Evolutionary conservation across 2,113 vertebrate species (phyloP).

Genomic region (Perca flavescens): DNA sequence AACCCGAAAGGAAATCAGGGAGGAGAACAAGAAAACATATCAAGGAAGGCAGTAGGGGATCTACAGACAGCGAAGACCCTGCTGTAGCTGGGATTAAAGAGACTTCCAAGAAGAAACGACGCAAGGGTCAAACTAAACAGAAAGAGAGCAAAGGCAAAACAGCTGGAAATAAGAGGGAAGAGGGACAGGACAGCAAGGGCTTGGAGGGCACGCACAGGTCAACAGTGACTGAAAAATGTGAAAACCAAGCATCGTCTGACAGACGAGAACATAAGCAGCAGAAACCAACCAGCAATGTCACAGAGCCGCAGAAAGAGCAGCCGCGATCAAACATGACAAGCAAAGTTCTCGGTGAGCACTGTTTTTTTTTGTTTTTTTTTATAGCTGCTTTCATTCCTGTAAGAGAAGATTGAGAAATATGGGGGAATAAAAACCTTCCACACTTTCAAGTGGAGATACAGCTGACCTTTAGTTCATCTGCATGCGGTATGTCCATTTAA

Average conservation of each 20-base stretch:
- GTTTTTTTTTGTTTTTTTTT: not conserved
- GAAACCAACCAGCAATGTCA: constrained; percentile 11
- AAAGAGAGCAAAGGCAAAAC: constrained; percentile 53
- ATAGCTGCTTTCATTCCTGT: constrained; percentile 6
- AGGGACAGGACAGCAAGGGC: constrained; percentile 31
- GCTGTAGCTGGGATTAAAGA: constrained; percentile 47
- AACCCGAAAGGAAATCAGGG: constrained; percentile 63
- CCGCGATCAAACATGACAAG: constrained; percentile 19
- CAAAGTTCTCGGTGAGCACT: constrained; percentile 61
- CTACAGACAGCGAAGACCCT: constrained; percentile 79
- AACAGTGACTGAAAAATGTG: constrained; percentile 28
- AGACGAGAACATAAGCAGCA: constrained; percentile 10
- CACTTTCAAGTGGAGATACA: constrained; percentile 1
- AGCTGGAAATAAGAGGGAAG: constrained; percentile 34
- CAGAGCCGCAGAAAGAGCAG: constrained; percentile 17
- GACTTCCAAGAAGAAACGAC: constrained; percentile 64
- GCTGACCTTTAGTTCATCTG: constrained; percentile 34
- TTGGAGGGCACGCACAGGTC: constrained; percentile 28
- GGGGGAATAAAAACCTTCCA: not conserved
- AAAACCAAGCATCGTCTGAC: constrained; percentile 12
- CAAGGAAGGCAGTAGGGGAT: constrained; percentile 54
- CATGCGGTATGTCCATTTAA: constrained; percentile 57
- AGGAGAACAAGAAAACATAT: constrained; percentile 62
- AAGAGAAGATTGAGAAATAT: constrained; percentile 7
- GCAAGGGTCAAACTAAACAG: constrained; percentile 58